These are phyloP conservation scores for Dicrurus megarhynchus DNA, from an alignment of 2,113 vertebrate genomes.

Conservation along the genomic window DNA sequence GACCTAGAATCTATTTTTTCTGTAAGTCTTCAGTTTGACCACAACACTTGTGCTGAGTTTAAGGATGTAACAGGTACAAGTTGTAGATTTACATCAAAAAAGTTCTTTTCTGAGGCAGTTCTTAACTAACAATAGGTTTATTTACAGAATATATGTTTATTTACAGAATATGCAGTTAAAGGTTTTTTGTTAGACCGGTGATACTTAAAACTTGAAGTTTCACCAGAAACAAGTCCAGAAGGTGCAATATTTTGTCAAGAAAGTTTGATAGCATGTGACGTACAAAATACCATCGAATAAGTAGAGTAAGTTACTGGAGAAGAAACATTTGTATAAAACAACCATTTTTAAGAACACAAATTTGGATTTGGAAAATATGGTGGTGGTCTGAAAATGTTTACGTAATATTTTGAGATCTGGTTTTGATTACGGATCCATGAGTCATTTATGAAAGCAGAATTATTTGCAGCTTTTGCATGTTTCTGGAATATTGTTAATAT, in stretches of 20 bases:
- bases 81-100: not conserved
- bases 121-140: not conserved
- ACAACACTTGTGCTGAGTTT: not conserved
- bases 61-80: not conserved
- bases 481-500: not conserved
- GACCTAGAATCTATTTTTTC: not conserved
- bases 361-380: not conserved
- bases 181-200: not conserved
- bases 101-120: not conserved
- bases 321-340: not conserved
- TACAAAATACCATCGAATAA: not conserved
- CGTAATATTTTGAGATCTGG: not conserved
- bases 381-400: not conserved
- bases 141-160: not conserved
- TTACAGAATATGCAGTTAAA: not conserved
- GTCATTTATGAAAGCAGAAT: not conserved
- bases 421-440: not conserved
- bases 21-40: not conserved
- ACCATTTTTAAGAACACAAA: not conserved
- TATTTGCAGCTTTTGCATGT: not conserved
- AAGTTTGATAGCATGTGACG: not conserved
- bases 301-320: not conserved
- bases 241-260: not conserved
- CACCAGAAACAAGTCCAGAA: not conserved
- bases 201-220: not conserved